A percentile compares a stretch with the other conserved stretches of the same genome.
phyloP scores from a whole-genome alignment of 53 echinoderm and acorn worm species.

The Holothuria scabra region DNA sequence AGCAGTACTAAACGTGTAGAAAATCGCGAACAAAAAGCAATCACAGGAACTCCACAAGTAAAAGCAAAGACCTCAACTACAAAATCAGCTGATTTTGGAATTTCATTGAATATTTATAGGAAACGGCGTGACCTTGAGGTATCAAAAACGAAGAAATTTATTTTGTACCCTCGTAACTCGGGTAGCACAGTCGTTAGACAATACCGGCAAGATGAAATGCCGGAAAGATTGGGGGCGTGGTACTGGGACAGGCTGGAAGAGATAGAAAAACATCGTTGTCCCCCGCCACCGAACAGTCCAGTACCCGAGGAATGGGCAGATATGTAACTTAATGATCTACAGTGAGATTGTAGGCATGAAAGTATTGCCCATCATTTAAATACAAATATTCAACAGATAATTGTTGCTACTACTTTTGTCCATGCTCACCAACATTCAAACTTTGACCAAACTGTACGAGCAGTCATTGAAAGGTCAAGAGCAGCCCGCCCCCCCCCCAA shows the following conservation, averaged over 20 bases:
- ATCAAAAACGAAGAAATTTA: background rate
- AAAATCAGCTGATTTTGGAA: slow-evolving; percentile 4
- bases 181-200: background rate
- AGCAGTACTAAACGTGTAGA: background rate
- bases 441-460: too few species aligned
- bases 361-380: too few species aligned
- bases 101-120: slow-evolving; percentile 17
- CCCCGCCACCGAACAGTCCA: slow-evolving; percentile 43
- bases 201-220: background rate
- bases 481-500: too few species aligned
- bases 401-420: too few species aligned
- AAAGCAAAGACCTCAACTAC: background rate
- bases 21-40: background rate
- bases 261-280: slow-evolving; percentile 36
- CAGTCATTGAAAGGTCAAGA: too few species aligned
- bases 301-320: slow-evolving; percentile 34
- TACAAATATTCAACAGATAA: too few species aligned
- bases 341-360: too few species aligned
- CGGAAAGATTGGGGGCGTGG: slow-evolving; percentile 33
- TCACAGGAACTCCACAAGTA: background rate
- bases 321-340: background rate
- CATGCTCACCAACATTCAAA: too few species aligned
- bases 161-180: background rate
- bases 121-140: background rate
- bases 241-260: slow-evolving; percentile 43